Evolutionary conservation across 2,797 vertebrate species (phyloP).

Genomic region (Leptodactylus fallax): DNA sequence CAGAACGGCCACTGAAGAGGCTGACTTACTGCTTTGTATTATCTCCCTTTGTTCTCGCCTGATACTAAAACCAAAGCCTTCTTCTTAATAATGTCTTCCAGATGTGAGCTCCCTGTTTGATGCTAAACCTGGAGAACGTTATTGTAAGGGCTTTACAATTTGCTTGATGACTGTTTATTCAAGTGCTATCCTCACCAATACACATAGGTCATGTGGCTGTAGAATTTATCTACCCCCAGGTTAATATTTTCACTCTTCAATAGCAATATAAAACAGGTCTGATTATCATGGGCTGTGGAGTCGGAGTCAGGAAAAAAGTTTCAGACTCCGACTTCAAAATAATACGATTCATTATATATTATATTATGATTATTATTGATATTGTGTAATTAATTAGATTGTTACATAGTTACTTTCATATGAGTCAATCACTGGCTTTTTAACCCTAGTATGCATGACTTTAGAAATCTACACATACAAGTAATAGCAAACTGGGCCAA

Average conservation of each 20-base stretch:
- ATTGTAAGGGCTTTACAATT: slow-evolving; percentile 23
- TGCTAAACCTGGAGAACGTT: slow-evolving; percentile 13
- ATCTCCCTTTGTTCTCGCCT: slow-evolving; percentile 52
- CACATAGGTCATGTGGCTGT: not conserved
- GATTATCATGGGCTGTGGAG: too few relatives aligned
- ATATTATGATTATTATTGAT: too few relatives aligned
- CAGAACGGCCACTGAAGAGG: slow-evolving; percentile 31
- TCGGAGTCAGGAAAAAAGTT: too few relatives aligned
- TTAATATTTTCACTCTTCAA: not conserved
- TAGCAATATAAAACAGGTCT: not conserved
- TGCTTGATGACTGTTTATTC: not conserved
- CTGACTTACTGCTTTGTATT: slow-evolving; percentile 38
- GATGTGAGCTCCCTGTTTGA: slow-evolving; percentile 12
- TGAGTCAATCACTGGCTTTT: too few relatives aligned
- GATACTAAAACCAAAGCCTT: slow-evolving; percentile 25
- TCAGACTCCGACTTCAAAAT: too few relatives aligned
- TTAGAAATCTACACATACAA: too few relatives aligned
- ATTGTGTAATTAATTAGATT: too few relatives aligned
- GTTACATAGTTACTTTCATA: too few relatives aligned
- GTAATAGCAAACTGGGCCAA: too few relatives aligned
- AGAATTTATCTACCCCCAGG: not conserved
- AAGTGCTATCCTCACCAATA: not conserved
- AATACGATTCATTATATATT: too few relatives aligned
- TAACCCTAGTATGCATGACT: too few relatives aligned
- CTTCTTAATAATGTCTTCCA: slow-evolving; percentile 44